phyloP scores from a whole-genome alignment of 2,888 invertebrate genomes.

The Ischnura elegans region DNA sequence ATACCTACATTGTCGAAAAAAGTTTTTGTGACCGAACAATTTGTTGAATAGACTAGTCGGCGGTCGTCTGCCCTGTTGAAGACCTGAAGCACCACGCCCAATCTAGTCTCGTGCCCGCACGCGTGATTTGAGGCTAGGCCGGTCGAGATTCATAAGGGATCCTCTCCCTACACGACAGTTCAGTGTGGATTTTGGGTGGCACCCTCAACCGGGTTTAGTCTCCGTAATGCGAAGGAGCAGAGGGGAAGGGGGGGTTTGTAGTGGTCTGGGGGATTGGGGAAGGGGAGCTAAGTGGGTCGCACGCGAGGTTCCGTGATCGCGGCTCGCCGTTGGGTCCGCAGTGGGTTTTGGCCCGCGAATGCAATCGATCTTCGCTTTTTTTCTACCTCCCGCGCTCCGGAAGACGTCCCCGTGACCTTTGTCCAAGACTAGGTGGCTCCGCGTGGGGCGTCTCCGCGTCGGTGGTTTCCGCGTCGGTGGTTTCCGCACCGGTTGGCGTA shows the following conservation, averaged over 20 bases:
- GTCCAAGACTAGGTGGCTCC: neutral
- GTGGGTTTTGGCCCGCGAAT: neutral
- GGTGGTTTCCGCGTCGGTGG: neutral
- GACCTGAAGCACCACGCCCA: too few relatives aligned
- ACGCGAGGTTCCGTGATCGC: constrained; percentile 8
- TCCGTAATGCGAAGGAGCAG: too few relatives aligned
- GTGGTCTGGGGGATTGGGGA: neutral
- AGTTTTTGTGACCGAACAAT: too few relatives aligned
- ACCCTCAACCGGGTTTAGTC: too few relatives aligned
- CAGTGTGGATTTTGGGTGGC: too few relatives aligned
- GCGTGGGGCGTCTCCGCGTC: neutral
- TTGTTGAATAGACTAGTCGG: too few relatives aligned
- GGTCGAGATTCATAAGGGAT: neutral
- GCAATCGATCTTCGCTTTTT: neutral
- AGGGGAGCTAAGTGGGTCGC: neutral
- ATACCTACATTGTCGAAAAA: too few relatives aligned
- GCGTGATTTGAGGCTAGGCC: neutral
- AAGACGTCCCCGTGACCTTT: constrained; percentile 21
- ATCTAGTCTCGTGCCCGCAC: neutral
- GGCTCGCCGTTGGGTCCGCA: neutral
- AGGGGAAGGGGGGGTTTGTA: neutral
- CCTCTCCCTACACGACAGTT: too few relatives aligned
- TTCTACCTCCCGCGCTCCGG: neutral
- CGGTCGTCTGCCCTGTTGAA: neutral
- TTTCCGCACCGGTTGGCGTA: neutral